Base-by-base conservation (phyloP, 1,140 invertebrate genomes). In the Drosophila arizonae region DNA sequence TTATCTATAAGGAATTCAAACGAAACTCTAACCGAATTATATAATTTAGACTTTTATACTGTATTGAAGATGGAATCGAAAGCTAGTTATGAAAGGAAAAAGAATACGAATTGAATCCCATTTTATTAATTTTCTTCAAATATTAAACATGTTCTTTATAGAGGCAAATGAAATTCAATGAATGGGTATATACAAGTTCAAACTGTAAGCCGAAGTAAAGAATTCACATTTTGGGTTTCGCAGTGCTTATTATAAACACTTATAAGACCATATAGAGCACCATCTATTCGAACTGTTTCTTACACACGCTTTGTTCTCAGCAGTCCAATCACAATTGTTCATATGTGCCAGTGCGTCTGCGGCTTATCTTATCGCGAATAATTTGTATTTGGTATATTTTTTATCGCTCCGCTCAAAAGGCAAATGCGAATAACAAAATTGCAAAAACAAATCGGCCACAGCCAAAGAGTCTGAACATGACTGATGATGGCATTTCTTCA, bases 341-440 rank as follows among this genome's bases (percentile, higher is more conserved):
- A 30, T 46, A 48, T 45, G 56, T 43, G 24, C 26, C 15, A 58
- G 55, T 58, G 61, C 68, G 61, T 79, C 65, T 65, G 26, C n/a
- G 43, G 50, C 84, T 88, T 87, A 87, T 87, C 84, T 87, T 87
- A 87, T 87, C 84, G 73, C 69, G 41, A 72, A 72, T 64, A 60
- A 71, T 71, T 75, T 71, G 62, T 77, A 63, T 77, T 77, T 71
- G 65, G 64, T 64, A 50, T 62, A 30, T 11, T 62, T 60, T 86
- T 87, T 85, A 85, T 85, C 81, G 82, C 81, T 11, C 52, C 36
- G 73, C 65, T 65, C 70, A 77, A 86, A 86, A 81, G 67, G 78
- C 71, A 81, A 63, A 70, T 70, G 71, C 68, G 64, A 81, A 86
- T 70, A 81, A 76, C 66, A 76, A 55, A 75, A 48, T 75, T 57